phyloP scores from a whole-genome alignment of 1,140 invertebrate genomes.

The Bombus huntii region DNA sequence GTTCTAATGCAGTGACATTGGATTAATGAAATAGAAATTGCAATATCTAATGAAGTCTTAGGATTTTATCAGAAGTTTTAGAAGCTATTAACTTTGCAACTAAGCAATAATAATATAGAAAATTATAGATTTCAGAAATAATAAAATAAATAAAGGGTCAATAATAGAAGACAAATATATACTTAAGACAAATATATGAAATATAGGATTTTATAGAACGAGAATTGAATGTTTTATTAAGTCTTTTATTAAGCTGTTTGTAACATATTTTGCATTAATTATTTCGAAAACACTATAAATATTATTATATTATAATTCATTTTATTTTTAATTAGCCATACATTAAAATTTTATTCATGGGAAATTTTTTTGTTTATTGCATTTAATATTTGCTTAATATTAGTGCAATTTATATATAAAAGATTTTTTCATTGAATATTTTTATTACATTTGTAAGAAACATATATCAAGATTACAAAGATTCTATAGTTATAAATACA shows the following conservation, averaged over 20 bases:
- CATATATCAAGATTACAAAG: slow-evolving; percentile 10
- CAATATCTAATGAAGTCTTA: no score
- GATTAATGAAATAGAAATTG: no score
- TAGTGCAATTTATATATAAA: slow-evolving; percentile 21
- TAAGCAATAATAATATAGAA: no score
- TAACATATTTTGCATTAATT: background rate
- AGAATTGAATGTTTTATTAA: background rate
- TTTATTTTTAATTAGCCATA: slow-evolving; percentile 11
- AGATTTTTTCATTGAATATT: slow-evolving; percentile 21
- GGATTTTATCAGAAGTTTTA: no score
- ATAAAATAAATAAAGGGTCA: no score
- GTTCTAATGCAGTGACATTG: no score
- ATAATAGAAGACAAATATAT: background rate
- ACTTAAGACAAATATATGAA: background rate
- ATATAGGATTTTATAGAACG: no score
- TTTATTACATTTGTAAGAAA: slow-evolving; percentile 20
- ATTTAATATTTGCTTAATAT: background rate
- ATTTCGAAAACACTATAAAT: slow-evolving; percentile 1
- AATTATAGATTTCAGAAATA: no score
- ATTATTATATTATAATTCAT: slow-evolving; percentile 14
- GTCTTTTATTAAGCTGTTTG: background rate
- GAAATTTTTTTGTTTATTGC: slow-evolving; percentile 3
- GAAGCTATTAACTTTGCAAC: no score
- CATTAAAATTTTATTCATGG: slow-evolving; percentile 32
- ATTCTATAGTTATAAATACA: slow-evolving; percentile 17